Evolutionary conservation across 30 jellyfish, hydroid and myxozoan species (phyloP).

Genomic region (Aurelia sp.): DNA sequence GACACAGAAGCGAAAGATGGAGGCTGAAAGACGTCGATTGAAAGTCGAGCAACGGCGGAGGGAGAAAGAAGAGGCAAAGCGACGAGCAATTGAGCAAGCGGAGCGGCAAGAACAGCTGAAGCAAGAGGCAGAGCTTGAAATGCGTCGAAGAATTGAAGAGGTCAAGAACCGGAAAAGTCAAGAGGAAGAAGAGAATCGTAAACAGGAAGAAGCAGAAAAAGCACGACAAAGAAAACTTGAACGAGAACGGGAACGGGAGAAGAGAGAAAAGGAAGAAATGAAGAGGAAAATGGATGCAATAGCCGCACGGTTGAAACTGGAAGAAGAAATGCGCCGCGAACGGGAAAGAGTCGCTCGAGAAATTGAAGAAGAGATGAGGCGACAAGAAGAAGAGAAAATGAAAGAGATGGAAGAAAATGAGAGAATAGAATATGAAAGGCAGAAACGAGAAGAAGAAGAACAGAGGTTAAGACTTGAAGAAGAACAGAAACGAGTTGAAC

Average conservation of each 20-base stretch:
- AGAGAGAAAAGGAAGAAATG: slow-evolving; percentile 65
- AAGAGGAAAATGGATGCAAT: slow-evolving; percentile 69
- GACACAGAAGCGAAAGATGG: slow-evolving; percentile 61
- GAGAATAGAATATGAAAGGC: slow-evolving; percentile 54
- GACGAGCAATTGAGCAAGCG: slow-evolving; percentile 62
- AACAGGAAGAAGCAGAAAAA: slow-evolving; percentile 51
- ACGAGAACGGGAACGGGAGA: slow-evolving; percentile 58
- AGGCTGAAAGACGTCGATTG: slow-evolving; percentile 80
- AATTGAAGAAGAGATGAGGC: slow-evolving; percentile 69
- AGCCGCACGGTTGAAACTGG: slow-evolving; percentile 58
- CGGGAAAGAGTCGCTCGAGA: slow-evolving; percentile 75
- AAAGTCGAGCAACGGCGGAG: slow-evolving; percentile 70
- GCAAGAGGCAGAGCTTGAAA: slow-evolving; percentile 77
- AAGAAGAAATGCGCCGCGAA: slow-evolving; percentile 64
- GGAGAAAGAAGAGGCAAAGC: slow-evolving; percentile 77
- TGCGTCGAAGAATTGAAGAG: slow-evolving; percentile 73
- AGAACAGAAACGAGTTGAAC: slow-evolving; percentile 63
- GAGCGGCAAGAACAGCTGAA: slow-evolving; percentile 76
- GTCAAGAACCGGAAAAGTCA: slow-evolving; percentile 27
- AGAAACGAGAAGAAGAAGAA: slow-evolving; percentile 72
- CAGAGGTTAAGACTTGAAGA: slow-evolving; percentile 58
- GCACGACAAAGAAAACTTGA: slow-evolving; percentile 51
- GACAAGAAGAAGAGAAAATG: slow-evolving; percentile 81
- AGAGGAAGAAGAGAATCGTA: slow-evolving; percentile 73
- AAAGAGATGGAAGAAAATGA: slow-evolving; percentile 76